Base-by-base conservation (phyloP, 2,797 vertebrate species). In the Gymnopithys bicolor region DNA sequence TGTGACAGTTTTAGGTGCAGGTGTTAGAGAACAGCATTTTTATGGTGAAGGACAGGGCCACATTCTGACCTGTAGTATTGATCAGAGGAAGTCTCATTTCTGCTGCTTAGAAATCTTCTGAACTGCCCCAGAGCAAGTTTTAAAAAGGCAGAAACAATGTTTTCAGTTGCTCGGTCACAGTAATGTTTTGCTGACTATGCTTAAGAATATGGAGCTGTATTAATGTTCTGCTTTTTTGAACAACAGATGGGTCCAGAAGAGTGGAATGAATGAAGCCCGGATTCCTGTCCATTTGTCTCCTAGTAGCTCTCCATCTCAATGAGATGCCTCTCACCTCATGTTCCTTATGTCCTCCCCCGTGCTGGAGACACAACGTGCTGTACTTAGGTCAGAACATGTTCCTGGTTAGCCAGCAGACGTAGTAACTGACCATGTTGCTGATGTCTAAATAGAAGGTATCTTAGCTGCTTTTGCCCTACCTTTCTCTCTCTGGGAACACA, bases 1-100 rank as follows among this genome's bases (percentile, higher is more conserved):
- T 0, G 0, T 53, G 66, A 33, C 19, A 28, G 7, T 49, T 79
- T 0, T 9, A 64, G 68, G 22, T 33, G 18, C 13, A 5, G 25
- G 25, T 86, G 35, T 32, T 2, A 2, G n/a, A 66, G 48, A 79
- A 30, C 39, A 71, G 15, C 32, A 23, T 80, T 90, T 81, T 63
- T 33, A 24, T 19, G 23, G 4, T n/a, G 53, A 60, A 56, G 67
- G 17, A 33, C 49, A 35, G 30, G 67, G 62, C 18, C 66, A 51
- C 66, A 49, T 84, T 87, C 73, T 71, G 33, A 89, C 32, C 49
- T 28, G 13, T 17, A 19, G 13, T 32, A 11, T 71, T 62, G 23
- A 15, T 66, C 25, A 52, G 49, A 63, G 19, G 9, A 2, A 10
- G 6, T 35, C 19, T 93, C 6, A 59, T 91, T 90, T 80, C 60